A percentile compares a stretch with the other conserved stretches of the same genome.
These are phyloP conservation scores for Trichomycterus rosablanca DNA, from an alignment of 2,113 vertebrate species.

Conservation along the genomic window DNA sequence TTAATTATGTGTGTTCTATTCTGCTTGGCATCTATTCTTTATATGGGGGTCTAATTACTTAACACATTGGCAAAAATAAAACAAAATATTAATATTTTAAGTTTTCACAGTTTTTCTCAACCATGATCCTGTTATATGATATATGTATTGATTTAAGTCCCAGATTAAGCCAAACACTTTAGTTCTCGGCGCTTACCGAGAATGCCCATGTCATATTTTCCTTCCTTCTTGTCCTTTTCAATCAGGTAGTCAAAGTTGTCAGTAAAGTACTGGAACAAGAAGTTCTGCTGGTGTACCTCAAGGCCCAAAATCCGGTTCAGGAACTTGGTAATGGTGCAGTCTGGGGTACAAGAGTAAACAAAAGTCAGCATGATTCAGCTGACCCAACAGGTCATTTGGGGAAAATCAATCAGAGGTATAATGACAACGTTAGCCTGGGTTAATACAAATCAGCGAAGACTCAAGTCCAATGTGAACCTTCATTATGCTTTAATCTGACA, in stretches of 20 bases:
- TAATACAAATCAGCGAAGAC: constrained; percentile 10
- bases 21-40: too few relatives aligned
- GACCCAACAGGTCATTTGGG: not conserved
- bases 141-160: too few relatives aligned
- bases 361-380: not conserved
- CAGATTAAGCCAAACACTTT: too few relatives aligned
- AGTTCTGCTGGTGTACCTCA: constrained; percentile 94
- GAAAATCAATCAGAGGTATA: not conserved
- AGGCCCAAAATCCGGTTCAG: constrained; percentile 95
- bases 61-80: too few relatives aligned
- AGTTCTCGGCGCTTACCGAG: constrained; percentile 83
- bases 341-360: constrained; percentile 53
- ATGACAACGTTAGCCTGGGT: not conserved
- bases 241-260: constrained; percentile 96
- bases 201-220: constrained; percentile 99
- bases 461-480: not conserved
- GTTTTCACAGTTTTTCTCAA: too few relatives aligned
- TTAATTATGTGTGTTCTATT: too few relatives aligned
- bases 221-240: constrained; percentile 92
- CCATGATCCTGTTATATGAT: too few relatives aligned
- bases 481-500: constrained; percentile 28
- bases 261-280: constrained; percentile 94
- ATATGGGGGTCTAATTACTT: too few relatives aligned
- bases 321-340: constrained; percentile 96
- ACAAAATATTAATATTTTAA: too few relatives aligned